Conservation (phyloP, 1,140 invertebrate genomes). For the Aphaenogaster floridana region DNA sequence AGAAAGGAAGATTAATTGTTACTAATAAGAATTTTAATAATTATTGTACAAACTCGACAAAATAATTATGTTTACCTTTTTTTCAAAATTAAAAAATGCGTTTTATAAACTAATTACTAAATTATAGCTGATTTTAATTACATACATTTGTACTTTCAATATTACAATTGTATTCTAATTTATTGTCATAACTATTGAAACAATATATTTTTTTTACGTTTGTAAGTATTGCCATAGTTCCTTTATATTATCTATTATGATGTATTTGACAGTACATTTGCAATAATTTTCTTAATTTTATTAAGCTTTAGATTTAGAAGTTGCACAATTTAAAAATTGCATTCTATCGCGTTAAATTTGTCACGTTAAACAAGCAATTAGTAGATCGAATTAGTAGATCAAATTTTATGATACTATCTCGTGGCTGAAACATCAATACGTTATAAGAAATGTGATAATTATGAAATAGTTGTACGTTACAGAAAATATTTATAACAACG, state of each 20-base stretch:
- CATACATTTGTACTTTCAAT: neutral
- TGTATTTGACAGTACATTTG: neutral
- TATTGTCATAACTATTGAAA: neutral
- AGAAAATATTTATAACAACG: slow-evolving; percentile 48
- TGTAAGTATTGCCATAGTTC: too few relatives aligned
- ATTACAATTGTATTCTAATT: neutral
- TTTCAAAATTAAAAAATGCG: too few relatives aligned
- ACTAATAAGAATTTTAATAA: too few relatives aligned
- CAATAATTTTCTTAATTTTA: neutral
- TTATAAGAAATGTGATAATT: neutral
- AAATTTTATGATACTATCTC: neutral
- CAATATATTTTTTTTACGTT: too few relatives aligned
- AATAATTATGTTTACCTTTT: too few relatives aligned
- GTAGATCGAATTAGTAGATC: too few relatives aligned
- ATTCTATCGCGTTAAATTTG: neutral
- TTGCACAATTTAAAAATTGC: neutral
- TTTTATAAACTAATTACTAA: too few relatives aligned
- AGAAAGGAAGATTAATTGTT: neutral
- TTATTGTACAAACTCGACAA: too few relatives aligned
- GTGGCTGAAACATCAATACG: neutral
- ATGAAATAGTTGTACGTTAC: neutral
- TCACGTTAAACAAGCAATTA: neutral
- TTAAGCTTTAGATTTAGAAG: neutral
- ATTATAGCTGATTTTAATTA: too few relatives aligned
- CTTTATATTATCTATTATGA: too few relatives aligned